phyloP scores from a whole-genome alignment of 2,888 invertebrate genomes.

The Himalopsyche anomala region DNA sequence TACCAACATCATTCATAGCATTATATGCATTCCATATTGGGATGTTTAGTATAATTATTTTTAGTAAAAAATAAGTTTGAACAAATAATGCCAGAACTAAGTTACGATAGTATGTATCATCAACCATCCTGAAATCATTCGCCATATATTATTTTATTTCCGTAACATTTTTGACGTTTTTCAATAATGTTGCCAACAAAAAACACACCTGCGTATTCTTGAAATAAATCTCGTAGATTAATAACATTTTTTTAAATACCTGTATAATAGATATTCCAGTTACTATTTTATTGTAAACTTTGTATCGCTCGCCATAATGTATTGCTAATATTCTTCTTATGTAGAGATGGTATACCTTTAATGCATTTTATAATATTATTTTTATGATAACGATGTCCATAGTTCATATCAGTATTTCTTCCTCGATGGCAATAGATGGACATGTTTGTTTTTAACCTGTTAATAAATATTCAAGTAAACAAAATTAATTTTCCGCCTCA shows the following conservation, averaged over 20 bases:
- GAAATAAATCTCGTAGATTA: no score
- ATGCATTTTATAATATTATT: not conserved
- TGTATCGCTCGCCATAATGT: no score
- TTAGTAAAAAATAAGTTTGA: no score
- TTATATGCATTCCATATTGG: not conserved
- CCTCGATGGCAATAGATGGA: not conserved
- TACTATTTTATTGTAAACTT: no score
- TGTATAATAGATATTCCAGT: no score
- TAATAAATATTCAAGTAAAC: not conserved
- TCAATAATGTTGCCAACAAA: not conserved
- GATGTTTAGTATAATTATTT: not conserved
- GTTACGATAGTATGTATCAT: not conserved
- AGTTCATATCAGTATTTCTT: not conserved
- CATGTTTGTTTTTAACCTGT: not conserved
- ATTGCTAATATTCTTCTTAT: no score
- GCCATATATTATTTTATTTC: not conserved
- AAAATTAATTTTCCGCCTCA: not conserved
- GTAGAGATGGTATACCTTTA: not conserved
- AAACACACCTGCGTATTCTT: not conserved
- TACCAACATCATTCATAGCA: not conserved
- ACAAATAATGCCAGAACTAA: no score
- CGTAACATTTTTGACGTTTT: not conserved
- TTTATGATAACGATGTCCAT: not conserved
- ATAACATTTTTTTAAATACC: no score
- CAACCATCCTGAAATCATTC: not conserved